Evolutionary conservation across 1,140 invertebrate species (phyloP).

Genomic region (Danaus plexippus): DNA sequence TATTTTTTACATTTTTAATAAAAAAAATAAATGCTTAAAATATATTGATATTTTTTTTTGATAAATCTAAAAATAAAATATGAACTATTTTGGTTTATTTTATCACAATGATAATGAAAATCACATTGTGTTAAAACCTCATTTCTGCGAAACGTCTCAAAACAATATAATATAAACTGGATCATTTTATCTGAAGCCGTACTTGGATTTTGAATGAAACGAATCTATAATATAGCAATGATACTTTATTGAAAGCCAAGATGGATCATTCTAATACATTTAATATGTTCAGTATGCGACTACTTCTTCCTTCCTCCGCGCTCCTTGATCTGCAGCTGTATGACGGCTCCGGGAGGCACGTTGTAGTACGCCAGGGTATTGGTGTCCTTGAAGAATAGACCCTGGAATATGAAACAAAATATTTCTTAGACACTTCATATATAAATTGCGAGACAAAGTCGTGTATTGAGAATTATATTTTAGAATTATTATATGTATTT

Average conservation of each 20-base stretch:
- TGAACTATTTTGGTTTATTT: background rate
- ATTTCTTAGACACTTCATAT: background rate
- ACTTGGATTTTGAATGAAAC: no score
- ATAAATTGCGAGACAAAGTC: no score
- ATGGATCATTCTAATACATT: no score
- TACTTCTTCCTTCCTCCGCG: slow-evolving; percentile 98
- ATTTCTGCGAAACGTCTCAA: no score
- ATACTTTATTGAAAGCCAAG: background rate
- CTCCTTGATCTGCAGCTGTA: slow-evolving; percentile 95
- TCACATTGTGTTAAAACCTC: no score
- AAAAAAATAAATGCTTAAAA: slow-evolving; percentile 23
- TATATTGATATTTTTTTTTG: slow-evolving; percentile 6
- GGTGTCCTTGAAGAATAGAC: slow-evolving; percentile 98
- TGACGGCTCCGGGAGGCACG: slow-evolving; percentile 84
- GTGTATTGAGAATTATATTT: no score
- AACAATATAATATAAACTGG: no score
- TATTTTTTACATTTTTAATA: slow-evolving; percentile 35
- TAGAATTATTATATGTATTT: no score
- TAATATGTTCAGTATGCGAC: background rate
- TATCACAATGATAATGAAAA: no score
- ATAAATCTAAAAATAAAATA: slow-evolving; percentile 2
- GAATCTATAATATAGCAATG: background rate
- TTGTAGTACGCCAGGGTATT: slow-evolving; percentile 98
- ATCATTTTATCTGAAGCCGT: no score
- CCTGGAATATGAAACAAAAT: slow-evolving; percentile 73